Conservation (phyloP, 2,888 invertebrate genomes). For the Epistrophe grossulariae region DNA sequence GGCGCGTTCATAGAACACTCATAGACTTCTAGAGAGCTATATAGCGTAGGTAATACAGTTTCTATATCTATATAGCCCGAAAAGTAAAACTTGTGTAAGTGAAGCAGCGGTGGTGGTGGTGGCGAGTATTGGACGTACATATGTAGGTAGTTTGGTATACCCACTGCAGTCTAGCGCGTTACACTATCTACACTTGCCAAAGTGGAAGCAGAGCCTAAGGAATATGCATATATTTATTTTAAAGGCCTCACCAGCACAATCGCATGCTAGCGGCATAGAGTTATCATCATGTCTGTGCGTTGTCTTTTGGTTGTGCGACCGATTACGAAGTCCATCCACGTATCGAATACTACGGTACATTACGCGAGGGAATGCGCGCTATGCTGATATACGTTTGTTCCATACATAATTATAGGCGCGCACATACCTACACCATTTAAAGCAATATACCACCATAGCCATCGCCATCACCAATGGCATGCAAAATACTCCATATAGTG, state of each 20-base stretch:
- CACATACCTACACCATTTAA: constrained; percentile 33
- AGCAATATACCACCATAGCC: constrained; percentile 1
- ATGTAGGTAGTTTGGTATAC: constrained; percentile 36
- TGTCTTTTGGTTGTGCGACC: constrained; percentile 58
- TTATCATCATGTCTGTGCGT: constrained; percentile 59
- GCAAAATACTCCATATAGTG: constrained; percentile 56
- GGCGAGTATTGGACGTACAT: neutral
- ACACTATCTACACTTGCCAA: constrained; percentile 44
- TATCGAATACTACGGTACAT: constrained; percentile 70
- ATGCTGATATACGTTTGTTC: constrained; percentile 52
- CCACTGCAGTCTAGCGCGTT: constrained; percentile 49
- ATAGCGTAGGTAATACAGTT: neutral
- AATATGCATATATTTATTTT: constrained; percentile 52
- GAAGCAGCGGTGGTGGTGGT: neutral
- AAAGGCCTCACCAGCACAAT: constrained; percentile 26
- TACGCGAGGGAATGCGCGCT: constrained; percentile 75
- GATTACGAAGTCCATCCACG: constrained; percentile 73
- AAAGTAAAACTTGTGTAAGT: constrained; percentile 46
- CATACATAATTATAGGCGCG: constrained; percentile 67
- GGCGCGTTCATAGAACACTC: constrained; percentile 52
- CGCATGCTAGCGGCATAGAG: constrained; percentile 35
- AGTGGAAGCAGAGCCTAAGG: constrained; percentile 55
- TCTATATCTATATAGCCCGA: constrained; percentile 24
- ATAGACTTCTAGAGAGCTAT: constrained; percentile 19
- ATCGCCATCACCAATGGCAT: constrained; percentile 51